Evolutionary conservation across 1,140 invertebrate species (phyloP), one percentile per base, ranked within the genome.

Genomic region (Atta colombica): DNA sequence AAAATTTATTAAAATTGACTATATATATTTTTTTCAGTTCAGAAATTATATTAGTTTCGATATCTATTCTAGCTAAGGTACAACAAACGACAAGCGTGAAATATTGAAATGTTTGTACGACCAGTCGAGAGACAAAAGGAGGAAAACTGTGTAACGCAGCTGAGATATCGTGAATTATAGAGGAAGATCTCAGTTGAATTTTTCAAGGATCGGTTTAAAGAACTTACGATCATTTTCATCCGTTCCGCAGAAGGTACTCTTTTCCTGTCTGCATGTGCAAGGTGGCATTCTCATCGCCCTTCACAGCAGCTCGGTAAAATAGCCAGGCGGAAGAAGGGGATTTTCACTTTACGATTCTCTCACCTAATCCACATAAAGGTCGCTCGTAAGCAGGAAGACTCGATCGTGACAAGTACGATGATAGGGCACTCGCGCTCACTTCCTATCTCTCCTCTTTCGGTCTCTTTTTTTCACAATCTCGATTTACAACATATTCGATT

Each of bases 281-380:
- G n/a, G 35, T 60, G 55, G 45, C 49, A 78, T 60, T 14, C 60
- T 31, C 61, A 31, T 60, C 49, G 21, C 60, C 72, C 39, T 28
- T 75, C 35, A n/a, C 16, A 25, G 21, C 16, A 45, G 53, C 31
- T 16, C n/a, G 72, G 75, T 39, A n/a, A 35, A 84, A 82, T 39
- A 45, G 55, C 55, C 66, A 7, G 51, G 60, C 60, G 60, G 35
- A 78, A 74, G 71, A 51, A 77, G 72, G 75, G 86, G 84, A 91
- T 91, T 91, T 91, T 91, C 90, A 91, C 88, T 91, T 91, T 86
- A 88, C 90, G 88, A 91, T 90, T 88, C 86, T 89, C 91, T 89
- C 88, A 87, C 90, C 90, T 91, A 91, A 91, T 91, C 88, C 88
- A 85, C 88, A 89, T 90, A 88, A 90, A 90, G 90, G 90, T 91